Evolutionary conservation across 2,888 invertebrate species (phyloP), one percentile per base, ranked within the genome.

Genomic region (Metallyticus violacea): DNA sequence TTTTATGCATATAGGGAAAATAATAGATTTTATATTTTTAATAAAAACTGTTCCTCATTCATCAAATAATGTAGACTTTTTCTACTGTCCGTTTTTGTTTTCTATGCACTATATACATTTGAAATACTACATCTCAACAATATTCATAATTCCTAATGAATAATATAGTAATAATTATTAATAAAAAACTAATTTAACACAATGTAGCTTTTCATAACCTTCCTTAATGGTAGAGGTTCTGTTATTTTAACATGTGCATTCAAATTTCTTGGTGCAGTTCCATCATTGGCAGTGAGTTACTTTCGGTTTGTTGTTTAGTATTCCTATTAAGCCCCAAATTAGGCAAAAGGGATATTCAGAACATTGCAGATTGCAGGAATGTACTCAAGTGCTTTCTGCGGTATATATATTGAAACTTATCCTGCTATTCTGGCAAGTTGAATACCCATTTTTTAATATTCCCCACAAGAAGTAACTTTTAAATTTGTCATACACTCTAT

Each of bases 21-120:
- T 30, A 25, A 81, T 30, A 40, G 81, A 81, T 29, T 40, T 81
- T n/a, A 81, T 81, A 30, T 29, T 40, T 80, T 80, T n/a, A 81
- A 30, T 81, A 81, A 81, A 81, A 81, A 81, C 80, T 28, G 15
- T 28, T 30, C 30, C 30, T 81, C 40, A 25, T 81, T 26, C 81
- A 81, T 81, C 81, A 81, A 30, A 30, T 81, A 81, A 81, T 30
- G 30, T 81, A 81, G 29, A 29, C 29, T 22, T 29, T 30, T 25
- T 81, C 30, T 30, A n/a, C 81, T 81, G 29, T 81, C 81, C 25
- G 30, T 81, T 40, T 81, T n/a, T 80, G n/a, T 22, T 81, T 81
- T 40, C 29, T 81, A 81, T 81, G 81, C 40, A 81, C 30, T 81
- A 81, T 81, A 30, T 81, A 81, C 81, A 81, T 62, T 22, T 62